phyloP scores from a whole-genome alignment of 2,888 invertebrate species.

The Acutogordius australiensis region DNA sequence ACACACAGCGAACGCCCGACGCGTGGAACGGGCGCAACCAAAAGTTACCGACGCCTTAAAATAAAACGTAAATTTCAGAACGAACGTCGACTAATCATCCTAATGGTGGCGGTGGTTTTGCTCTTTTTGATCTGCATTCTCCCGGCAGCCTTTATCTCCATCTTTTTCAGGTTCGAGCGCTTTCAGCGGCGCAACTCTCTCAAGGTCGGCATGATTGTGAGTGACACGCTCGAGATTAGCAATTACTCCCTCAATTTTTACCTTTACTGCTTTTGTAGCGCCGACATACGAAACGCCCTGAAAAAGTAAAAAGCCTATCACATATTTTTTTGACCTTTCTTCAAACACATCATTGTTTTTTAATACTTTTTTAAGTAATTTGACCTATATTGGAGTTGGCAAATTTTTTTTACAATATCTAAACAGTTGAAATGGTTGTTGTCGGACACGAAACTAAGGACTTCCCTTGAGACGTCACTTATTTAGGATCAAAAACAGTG shows the following conservation, averaged over 20 bases:
- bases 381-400: no score
- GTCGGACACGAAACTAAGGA: no score
- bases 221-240: constrained; percentile 26
- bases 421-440: no score
- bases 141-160: constrained; percentile 25
- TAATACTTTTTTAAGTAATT: no score
- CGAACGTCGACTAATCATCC: constrained; percentile 25
- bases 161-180: constrained; percentile 23
- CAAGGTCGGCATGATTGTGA: background rate
- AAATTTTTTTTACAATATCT: no score
- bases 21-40: no score
- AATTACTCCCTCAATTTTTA: constrained; percentile 30
- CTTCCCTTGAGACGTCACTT: no score
- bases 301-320: no score
- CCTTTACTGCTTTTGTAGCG: constrained; percentile 25
- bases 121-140: constrained; percentile 28
- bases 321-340: no score
- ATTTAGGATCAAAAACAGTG: no score
- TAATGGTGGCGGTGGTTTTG: constrained; percentile 26
- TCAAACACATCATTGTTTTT: no score
- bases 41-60: background rate
- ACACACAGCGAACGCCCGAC: no score
- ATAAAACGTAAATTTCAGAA: constrained; percentile 19
- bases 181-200: background rate
- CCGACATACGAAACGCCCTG: constrained; percentile 21